Evolutionary conservation across 2,797 vertebrate species (phyloP), one percentile per base, ranked within the genome.

Genomic region (Cirrhinus molitorella): DNA sequence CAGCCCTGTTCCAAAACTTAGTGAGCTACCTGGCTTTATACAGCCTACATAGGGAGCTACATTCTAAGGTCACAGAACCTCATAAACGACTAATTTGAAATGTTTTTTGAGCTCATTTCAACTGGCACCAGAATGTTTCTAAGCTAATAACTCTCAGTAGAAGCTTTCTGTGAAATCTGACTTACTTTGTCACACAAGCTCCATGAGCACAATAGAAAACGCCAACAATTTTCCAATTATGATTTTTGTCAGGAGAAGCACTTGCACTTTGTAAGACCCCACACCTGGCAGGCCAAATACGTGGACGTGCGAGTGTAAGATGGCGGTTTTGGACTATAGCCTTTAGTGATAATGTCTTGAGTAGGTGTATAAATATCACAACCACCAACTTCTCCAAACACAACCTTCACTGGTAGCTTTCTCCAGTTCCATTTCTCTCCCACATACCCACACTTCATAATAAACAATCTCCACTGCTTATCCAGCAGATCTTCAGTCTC

Each of bases 261-360:
- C 47, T 67, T 79, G 73, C 3, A 79, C 40, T 74, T 47, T 28
- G 57, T 25, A 23, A 37, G 67, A 66, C 75, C 80, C 31, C 21
- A 47, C 17, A 81, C 66, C n/a, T 61, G 81, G 71, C 40, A 83
- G 25, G 34, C 28, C 45, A 81, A 31, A 61, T 40, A 45, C n/a
- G 31, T 11, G 23, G 23, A 61, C 47, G 45, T 75, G 34, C 5
- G 40, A 61, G 77, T 6, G 85, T 76, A 45, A 63, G 63, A 63
- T 81, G 57, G n/a, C 70, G 55, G 57, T 51, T 81, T 74, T 86
- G 67, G 75, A 75, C 53, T 11, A 43, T 0, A 63, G 63, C 31
- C 55, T 34, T 43, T n/a, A 72, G 31, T 51, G 61, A 83, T 73
- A 53, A 70, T 37, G n/a, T 63, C 19, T 43, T 70, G 21, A 72